Evolutionary conservation across 2,797 vertebrate genomes (phyloP), one percentile per base, ranked within the genome.

Genomic region (Momotus momota): DNA sequence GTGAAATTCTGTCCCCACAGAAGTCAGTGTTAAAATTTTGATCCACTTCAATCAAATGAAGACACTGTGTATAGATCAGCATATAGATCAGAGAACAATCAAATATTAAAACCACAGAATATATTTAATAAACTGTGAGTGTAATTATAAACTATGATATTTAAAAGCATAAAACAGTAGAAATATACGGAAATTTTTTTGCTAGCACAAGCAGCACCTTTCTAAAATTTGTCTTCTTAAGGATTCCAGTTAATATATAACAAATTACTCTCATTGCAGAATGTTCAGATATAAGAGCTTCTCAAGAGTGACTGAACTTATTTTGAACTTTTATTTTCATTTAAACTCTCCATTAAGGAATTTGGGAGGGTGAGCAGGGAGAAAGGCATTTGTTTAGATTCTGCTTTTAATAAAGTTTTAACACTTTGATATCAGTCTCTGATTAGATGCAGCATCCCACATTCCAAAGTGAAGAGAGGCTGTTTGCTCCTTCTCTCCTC

Each of bases 291-390:
- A 90, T 70, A 95, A 96, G 94, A 89, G 70, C 70, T 81, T 86
- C 97, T 97, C 87, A 89, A 97, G 88, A 96, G 93, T 85, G 93
- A 96, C 89, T 97, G 97, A 98, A 98, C 97, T 98, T 97, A 91
- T 96, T 96, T 96, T 98, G 98, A 98, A 98, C 97, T 96, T 97
- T 97, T 97, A 97, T 97, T 97, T 98, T 97, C 92, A 96, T 94
- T 97, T 96, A 97, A 96, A 69, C 82, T 93, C 91, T 94, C 87
- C 96, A 94, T 95, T 97, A 92, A 98, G 96, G 96, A 97, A 97
- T 97, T 96, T 94, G 96, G 97, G 96, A 96, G 96, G 91, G 95
- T 88, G 78, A 95, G 62, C 41, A 90, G 70, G 55, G 86, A 82
- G 87, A 90, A 89, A 95, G 95, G 91, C 94, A 96, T 97, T 97